Base-by-base conservation (phyloP, 2,888 invertebrate genomes). In the Netelia inedita region DNA sequence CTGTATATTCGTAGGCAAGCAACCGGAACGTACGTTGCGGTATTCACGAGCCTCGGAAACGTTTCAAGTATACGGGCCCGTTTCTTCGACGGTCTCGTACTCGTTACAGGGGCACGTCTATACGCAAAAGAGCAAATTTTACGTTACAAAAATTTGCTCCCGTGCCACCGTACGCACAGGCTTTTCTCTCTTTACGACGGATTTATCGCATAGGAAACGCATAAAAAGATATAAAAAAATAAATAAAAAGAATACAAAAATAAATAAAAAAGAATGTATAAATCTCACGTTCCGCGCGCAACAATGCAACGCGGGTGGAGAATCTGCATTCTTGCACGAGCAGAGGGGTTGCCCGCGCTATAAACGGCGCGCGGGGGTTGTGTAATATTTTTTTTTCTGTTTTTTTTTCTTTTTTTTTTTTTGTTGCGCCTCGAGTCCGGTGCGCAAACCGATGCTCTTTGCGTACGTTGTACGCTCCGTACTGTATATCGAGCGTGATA, bases 91-190 rank as follows among this genome's bases (percentile, higher is more conserved):
- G 5, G 6, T 35, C 6, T 2, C 23, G 23, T 23, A 23, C 23
- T 35, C 35, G 35, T 35, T 35, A 35, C 35, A 5, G 6, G 35
- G 35, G 35, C 35, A 53, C 16, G 8, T 53, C 16, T 53, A 53
- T 14, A 53, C n/a, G 53, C 16, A 53, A n/a, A 53, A 6, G 46
- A 43, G 16, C 19, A 8, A n/a, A 11, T 11, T n/a, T 14, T 28
- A 53, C 68, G 66, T 91, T 90, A 88, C 88, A 88, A 89, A 91
- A 90, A 89, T 89, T 88, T 50, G 83, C 85, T 87, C 86, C 85
- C 8, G 35, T 88, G 87, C 74, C 28, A 41, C 55, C 46, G 16
- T 35, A 23, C 46, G 73, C 55, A 68, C 79, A 35, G 35, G 35
- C 35, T 6, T 35, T 68, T 87, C 86, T 65, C 87, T 87, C 89